Evolutionary conservation across 1,140 invertebrate genomes (phyloP).

Genomic region (Diachasma alloeum): DNA sequence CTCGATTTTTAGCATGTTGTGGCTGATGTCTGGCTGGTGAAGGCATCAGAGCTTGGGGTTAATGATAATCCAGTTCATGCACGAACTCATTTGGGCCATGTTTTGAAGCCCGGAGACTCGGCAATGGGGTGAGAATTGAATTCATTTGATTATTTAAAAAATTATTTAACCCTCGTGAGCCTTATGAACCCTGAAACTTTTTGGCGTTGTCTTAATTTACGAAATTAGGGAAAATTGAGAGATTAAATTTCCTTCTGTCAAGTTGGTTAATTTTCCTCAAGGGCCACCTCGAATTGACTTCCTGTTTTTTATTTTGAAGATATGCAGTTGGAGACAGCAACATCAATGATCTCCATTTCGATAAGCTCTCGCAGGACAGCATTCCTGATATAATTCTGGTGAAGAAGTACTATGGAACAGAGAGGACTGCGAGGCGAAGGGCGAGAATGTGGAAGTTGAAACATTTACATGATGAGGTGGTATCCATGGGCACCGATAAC

Average conservation of each 20-base stretch:
- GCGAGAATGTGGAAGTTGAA: conserved; percentile 93
- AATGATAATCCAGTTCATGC: conserved; percentile 85
- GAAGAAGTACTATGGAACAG: conserved; percentile 86
- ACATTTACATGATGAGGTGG: conserved; percentile 78
- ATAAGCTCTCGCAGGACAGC: conserved; percentile 76
- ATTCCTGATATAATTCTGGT: conserved; percentile 93
- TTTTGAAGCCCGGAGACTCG: conserved; percentile 92
- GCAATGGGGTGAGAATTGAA: conserved; percentile 78
- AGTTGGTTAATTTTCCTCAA: no score
- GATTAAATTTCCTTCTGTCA: no score
- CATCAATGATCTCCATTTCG: conserved; percentile 88
- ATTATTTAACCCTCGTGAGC: no score
- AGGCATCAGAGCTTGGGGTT: conserved; percentile 86
- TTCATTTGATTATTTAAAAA: no score
- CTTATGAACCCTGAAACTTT: no score
- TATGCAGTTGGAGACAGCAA: conserved; percentile 91
- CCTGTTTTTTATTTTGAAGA: conserved; percentile 59
- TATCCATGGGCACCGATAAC: conserved; percentile 73
- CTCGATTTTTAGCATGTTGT: conserved; percentile 75
- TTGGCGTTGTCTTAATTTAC: no score
- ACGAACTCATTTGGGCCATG: conserved; percentile 92
- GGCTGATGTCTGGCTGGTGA: conserved; percentile 94
- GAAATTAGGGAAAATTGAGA: no score
- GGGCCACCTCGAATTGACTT: no score
- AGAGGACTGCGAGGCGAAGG: conserved; percentile 74